Evolutionary conservation across 2,888 invertebrate genomes (phyloP), one percentile per base, ranked within the genome.

Genomic region (Atethmia centrago): DNA sequence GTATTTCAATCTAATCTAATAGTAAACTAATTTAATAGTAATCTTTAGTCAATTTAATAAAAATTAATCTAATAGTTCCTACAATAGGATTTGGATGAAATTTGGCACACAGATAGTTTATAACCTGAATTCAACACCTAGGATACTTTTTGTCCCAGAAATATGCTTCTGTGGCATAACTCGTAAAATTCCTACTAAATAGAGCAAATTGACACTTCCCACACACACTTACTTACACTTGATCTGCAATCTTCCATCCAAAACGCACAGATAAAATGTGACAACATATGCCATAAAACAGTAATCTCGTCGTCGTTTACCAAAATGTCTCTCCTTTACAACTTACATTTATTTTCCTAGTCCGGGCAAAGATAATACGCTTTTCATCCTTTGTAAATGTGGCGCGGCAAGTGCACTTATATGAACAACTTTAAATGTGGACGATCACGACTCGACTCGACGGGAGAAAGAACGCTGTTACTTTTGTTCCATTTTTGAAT

Each of bases 301-400:
- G 53, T 45, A 76, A 45, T 72, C 28, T 21, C 14, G 31, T 25
- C 49, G 55, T 63, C 69, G 59, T 80, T 69, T 70, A 31, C 58
- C 49, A 59, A 70, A 74, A 66, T 55, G 80, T 73, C 63, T 59
- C n/a, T 70, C 56, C 31, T 51, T 66, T 63, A 66, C 19, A 49
- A 51, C 31, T 62, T 45, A 74, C 59, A 61, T 80, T 79, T 69
- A 67, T 65, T 79, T 80, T 74, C 83, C 66, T 62, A 42, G 51
- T 63, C 63, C 63, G 1, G 40, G 42, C 59, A 64, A 40, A 83
- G 69, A 81, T 74, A 83, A 82, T 61, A 70, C 59, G 59, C 53
- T 83, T 64, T 80, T 64, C 70, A 80, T 80, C 56, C 74, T 58
- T 16, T 61, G 70, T 62, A 74, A 81, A 84, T 71, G 64, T 83